Conservation (phyloP, 1,140 invertebrate genomes). For the Anastrepha obliqua region DNA sequence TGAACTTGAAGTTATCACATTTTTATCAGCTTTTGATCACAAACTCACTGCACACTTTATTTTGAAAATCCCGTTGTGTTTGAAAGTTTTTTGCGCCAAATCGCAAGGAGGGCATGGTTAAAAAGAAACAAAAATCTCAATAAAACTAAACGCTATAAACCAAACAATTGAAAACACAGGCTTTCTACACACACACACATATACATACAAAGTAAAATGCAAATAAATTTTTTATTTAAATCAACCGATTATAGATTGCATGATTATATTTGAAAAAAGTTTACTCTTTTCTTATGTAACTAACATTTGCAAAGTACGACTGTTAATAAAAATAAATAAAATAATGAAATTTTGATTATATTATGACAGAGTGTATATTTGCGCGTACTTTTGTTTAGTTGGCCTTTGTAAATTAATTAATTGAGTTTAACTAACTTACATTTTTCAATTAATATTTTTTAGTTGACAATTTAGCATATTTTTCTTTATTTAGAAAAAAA, state of each 20-base stretch:
- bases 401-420: too few relatives aligned
- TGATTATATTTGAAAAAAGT: neutral
- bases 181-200: neutral
- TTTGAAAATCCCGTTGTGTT: neutral
- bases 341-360: too few relatives aligned
- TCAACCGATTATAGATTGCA: neutral
- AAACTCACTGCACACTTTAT: neutral
- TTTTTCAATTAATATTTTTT: neutral
- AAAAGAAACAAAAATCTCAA: neutral
- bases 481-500: neutral
- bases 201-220: neutral
- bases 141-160: neutral
- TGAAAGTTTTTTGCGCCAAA: neutral
- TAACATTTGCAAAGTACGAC: slow-evolving; percentile 8
- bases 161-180: neutral
- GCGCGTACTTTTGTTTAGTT: too few relatives aligned
- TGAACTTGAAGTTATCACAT: slow-evolving; percentile 1
- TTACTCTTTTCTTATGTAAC: neutral
- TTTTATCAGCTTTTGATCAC: slow-evolving; percentile 24
- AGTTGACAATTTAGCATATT: slow-evolving; percentile 1
- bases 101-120: slow-evolving; percentile 51
- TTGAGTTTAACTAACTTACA: neutral
- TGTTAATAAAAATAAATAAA: neutral
- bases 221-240: neutral
- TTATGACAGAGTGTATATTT: too few relatives aligned